Base-by-base conservation (phyloP, 2,888 invertebrate species). In the Arctia plantaginis region DNA sequence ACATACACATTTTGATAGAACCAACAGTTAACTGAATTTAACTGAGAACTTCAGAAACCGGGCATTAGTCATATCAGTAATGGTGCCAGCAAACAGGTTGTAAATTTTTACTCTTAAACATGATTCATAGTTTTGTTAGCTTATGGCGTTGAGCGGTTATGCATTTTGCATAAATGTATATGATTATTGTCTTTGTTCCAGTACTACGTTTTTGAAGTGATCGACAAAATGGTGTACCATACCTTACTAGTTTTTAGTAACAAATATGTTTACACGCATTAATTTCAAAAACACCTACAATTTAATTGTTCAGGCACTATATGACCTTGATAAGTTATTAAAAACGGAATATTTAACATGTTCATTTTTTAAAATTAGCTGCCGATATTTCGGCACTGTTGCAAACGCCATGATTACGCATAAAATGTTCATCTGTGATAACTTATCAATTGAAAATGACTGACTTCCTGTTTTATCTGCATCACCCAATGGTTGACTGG, bases 101-200 rank as follows among this genome's bases (percentile, higher is more conserved):
- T 33, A 64, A 62, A 62, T 47, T 69, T 47, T 35, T 62, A 18
- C 64, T 47, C 27, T 69, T n/a, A 12, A 55, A 13, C 68, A 64
- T 73, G 73, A 73, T 62, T 73, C 73, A 73, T 59, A 30, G 66
- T 65, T 64, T 64, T 23, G 62, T 44, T 44, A n/a, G 64, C 13
- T 64, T 47, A 62, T 30, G 69, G 69, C n/a, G 55, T n/a, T 30
- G 2, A 27, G 71, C 30, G 35, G 35, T 27, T 55, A 7, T 47
- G 33, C 33, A 62, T 10, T 65, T 41, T 44, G 64, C 62, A 62
- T 70, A 30, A 30, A 64, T 71, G 47, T 33, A 51, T 69, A 55
- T 23, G 30, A 67, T 55, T 69, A 55, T 6, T n/a, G 55, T 44
- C 7, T 27, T 30, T 67, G 47, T 33, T 47, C 47, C 67, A 67